Conservation (phyloP, 2,888 invertebrate species). For the Drosophila prostipennis region DNA sequence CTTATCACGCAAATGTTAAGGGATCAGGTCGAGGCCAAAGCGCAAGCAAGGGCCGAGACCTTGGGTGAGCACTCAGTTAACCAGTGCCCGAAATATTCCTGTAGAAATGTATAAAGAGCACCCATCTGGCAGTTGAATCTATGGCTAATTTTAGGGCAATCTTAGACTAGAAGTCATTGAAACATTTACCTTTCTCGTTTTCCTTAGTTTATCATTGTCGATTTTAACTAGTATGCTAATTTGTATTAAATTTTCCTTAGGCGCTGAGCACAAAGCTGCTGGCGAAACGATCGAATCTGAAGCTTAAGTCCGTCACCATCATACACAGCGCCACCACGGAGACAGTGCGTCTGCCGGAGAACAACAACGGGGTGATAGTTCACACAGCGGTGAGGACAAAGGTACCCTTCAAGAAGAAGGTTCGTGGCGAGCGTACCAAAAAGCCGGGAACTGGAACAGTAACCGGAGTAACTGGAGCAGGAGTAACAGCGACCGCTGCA, state of each 20-base stretch:
- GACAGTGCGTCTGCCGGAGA: constrained; percentile 92
- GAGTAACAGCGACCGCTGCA: constrained; percentile 65
- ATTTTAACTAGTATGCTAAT: background rate
- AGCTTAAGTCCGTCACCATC: constrained; percentile 94
- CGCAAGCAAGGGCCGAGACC: constrained; percentile 39
- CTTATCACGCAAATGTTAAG: constrained; percentile 73
- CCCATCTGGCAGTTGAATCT: constrained; percentile 30
- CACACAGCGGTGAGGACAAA: constrained; percentile 95
- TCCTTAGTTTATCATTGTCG: background rate
- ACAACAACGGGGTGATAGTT: constrained; percentile 90
- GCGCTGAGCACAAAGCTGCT: constrained; percentile 91
- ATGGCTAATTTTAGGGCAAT: constrained; percentile 41
- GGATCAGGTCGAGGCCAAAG: constrained; percentile 77
- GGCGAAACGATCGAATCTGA: constrained; percentile 91
- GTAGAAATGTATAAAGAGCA: constrained; percentile 32
- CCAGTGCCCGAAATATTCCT: constrained; percentile 24
- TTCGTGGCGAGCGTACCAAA: constrained; percentile 84
- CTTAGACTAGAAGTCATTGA: constrained; percentile 36
- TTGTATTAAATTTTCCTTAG: constrained; percentile 83
- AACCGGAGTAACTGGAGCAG: constrained; percentile 13
- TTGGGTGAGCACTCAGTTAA: constrained; percentile 50
- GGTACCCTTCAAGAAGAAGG: constrained; percentile 94
- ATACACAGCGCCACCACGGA: constrained; percentile 96
- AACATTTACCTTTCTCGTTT: background rate
- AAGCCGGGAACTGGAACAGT: constrained; percentile 42